Base-by-base conservation (phyloP, 2,888 invertebrate genomes). In the Pammene aurita region DNA sequence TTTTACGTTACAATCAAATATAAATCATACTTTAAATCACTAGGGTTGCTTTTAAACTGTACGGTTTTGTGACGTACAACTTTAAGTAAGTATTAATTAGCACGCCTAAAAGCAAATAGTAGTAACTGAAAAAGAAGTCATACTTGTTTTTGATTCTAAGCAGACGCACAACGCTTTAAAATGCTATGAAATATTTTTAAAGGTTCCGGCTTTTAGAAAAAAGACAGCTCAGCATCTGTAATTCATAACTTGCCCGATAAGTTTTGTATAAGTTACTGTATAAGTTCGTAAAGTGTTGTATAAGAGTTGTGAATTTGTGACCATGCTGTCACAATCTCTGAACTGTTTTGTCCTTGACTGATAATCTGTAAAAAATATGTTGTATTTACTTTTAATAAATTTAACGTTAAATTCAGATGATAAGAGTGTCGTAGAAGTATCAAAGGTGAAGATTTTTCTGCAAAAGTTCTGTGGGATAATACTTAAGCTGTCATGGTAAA, bases 211-310 rank as follows among this genome's bases (percentile, higher is more conserved):
- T 56, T 16, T 56, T 56, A 11, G 16, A 41, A 26, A 26, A 38
- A 41, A 41, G 56, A 55, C 55, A 41, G 18, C 16, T 41, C 41
- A 16, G 16, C 14, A 56, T 38, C n/a, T 56, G 4, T 26, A 14
- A 55, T 55, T 55, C 38, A 41, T 41, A 56, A 56, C 56, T 6
- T 16, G 41, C 41, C 38, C 9, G 38, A 9, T n/a, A n/a, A n/a
- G n/a, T 38, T 38, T 38, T 38, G 1, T 38, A 5, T 38, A 9
- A 9, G n/a, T n/a, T n/a, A n/a, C n/a, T n/a, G n/a, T n/a, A n/a
- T 6, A 38, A 9, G 38, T 38, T 9, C 38, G 26, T 26, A 26
- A 38, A 38, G 38, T 38, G 38, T 9, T 38, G 38, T 6, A 38
- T 38, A 38, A 7, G 6, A 9, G 2, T 38, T 6, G 7, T 9